Evolutionary conservation across 2,888 invertebrate species (phyloP).

Genomic region (Conchocele bisecta): DNA sequence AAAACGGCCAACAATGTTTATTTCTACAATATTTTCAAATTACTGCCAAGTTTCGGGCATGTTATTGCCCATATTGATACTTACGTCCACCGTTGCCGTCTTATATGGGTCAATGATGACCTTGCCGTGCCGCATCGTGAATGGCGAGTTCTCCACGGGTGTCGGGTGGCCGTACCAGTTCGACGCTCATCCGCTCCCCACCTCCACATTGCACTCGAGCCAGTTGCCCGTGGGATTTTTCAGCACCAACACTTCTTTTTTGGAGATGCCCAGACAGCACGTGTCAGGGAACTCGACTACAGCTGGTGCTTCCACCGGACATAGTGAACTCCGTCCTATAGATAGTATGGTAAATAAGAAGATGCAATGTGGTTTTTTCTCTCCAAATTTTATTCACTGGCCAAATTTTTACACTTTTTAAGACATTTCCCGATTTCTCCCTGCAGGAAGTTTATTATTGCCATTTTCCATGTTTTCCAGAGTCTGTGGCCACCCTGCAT

Average conservation of each 20-base stretch:
- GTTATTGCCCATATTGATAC: too few species aligned
- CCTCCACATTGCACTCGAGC: conserved; percentile 69
- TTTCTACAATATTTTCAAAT: too few species aligned
- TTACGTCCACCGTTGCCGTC: conserved; percentile 69
- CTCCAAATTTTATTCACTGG: too few species aligned
- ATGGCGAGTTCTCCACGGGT: conserved; percentile 55
- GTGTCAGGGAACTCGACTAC: conserved; percentile 68
- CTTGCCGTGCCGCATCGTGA: conserved; percentile 70
- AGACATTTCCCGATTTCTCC: too few species aligned
- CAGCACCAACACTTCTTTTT: conserved; percentile 62
- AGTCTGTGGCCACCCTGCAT: too few species aligned
- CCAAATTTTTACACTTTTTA: too few species aligned
- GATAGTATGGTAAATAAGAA: not conserved
- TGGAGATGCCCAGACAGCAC: conserved; percentile 75
- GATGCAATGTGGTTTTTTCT: too few species aligned
- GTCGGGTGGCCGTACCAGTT: conserved; percentile 28
- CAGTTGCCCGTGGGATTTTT: conserved; percentile 70
- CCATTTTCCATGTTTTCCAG: too few species aligned
- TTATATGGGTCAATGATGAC: conserved; percentile 69
- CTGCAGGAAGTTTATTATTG: too few species aligned
- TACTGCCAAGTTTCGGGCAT: too few species aligned
- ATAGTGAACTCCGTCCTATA: conserved; percentile 23
- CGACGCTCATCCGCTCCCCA: too few species aligned
- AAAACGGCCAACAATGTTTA: too few species aligned
- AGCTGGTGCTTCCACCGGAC: conserved; percentile 66